Percentiles rank a stretch among this genome's conserved stretches.
Conservation (phyloP, 2,888 invertebrate genomes). For the Ophion costatus region DNA sequence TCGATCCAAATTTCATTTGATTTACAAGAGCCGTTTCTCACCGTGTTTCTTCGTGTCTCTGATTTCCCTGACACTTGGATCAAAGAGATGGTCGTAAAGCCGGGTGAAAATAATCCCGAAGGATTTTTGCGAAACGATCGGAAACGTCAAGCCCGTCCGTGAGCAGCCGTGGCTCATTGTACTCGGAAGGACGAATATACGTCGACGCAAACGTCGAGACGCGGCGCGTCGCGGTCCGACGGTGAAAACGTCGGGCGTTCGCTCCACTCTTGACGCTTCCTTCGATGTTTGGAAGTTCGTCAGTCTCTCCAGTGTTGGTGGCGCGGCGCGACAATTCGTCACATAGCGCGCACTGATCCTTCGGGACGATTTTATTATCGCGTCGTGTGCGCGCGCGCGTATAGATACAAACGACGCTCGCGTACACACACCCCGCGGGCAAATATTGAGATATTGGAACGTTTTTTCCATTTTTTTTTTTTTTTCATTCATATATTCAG, state of each 20-base stretch:
- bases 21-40: not conserved
- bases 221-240: slow-evolving; percentile 45
- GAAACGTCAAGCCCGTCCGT: not conserved
- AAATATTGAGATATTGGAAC: slow-evolving; percentile 1
- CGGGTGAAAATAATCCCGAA: not conserved
- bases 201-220: slow-evolving; percentile 27
- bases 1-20: not conserved
- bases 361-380: slow-evolving; percentile 20
- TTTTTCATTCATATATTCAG: slow-evolving; percentile 39
- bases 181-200: not conserved
- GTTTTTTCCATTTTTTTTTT: not conserved
- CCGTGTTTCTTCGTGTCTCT: not conserved
- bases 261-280: slow-evolving; percentile 35
- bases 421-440: not conserved
- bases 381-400: not conserved
- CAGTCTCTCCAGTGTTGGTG: slow-evolving; percentile 17
- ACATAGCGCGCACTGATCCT: not conserved
- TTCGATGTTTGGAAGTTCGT: slow-evolving; percentile 33
- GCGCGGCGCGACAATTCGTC: slow-evolving; percentile 20
- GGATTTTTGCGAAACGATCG: not conserved
- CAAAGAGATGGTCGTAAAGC: not conserved
- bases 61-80: not conserved
- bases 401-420: too few relatives aligned
- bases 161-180: not conserved
- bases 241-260: slow-evolving; percentile 17